phyloP scores from a whole-genome alignment of 1,140 invertebrate genomes.

The Aphidius ervi region DNA sequence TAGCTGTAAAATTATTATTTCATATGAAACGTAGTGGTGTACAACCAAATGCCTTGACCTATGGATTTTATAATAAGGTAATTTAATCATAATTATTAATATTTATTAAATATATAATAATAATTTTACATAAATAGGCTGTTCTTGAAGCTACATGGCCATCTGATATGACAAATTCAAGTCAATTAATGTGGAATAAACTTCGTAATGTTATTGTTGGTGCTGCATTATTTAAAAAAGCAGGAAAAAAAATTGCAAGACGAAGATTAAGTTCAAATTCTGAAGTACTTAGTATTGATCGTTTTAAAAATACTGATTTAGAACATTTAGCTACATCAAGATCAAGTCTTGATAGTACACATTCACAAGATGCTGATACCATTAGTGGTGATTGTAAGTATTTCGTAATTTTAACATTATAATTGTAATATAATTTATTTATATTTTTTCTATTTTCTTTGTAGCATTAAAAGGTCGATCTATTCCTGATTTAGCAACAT shows the following conservation, averaged over 20 bases:
- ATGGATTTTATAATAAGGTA: conserved; percentile 68
- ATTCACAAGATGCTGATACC: conserved; percentile 49
- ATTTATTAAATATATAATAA: background rate
- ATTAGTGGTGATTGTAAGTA: conserved; percentile 45
- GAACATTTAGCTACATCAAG: conserved; percentile 44
- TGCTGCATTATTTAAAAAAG: conserved; percentile 79
- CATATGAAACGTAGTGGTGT: conserved; percentile 93
- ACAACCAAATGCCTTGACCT: conserved; percentile 96
- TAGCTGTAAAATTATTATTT: conserved; percentile 92
- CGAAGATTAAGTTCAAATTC: conserved; percentile 47
- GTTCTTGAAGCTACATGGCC: conserved; percentile 95
- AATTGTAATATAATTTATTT: conserved; percentile 1
- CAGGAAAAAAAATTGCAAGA: conserved; percentile 59
- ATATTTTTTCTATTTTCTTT: conserved; percentile 19
- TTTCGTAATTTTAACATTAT: conserved; percentile 13
- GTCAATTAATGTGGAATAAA: conserved; percentile 89
- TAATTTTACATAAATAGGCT: conserved; percentile 49
- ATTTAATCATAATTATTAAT: background rate
- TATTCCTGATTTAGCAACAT: conserved; percentile 47
- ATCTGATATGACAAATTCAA: conserved; percentile 74
- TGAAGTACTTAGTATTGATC: conserved; percentile 37
- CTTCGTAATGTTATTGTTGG: conserved; percentile 87
- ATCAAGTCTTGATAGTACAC: conserved; percentile 49
- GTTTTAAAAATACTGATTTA: conserved; percentile 42
- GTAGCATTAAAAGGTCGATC: conserved; percentile 48